phyloP scores from a whole-genome alignment of 2,797 vertebrate species.

The Phalloptychus januarius region DNA sequence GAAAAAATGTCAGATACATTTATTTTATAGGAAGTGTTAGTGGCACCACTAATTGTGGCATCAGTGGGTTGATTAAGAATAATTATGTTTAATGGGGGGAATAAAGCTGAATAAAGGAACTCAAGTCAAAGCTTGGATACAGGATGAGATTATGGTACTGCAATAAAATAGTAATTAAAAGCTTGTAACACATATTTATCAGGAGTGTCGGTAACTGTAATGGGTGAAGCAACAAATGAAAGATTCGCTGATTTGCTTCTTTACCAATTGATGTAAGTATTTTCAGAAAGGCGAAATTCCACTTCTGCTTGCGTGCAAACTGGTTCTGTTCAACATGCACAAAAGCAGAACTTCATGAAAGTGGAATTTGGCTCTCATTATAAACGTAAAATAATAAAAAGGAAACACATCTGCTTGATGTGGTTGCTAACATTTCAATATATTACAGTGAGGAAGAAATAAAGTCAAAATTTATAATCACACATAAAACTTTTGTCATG shows the following conservation, averaged over 20 bases:
- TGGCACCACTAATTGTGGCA: not conserved
- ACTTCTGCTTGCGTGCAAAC: not conserved
- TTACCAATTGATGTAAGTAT: not conserved
- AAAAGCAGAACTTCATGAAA: slow-evolving; percentile 3
- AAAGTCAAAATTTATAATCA: not conserved
- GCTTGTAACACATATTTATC: not conserved
- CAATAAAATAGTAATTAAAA: not conserved
- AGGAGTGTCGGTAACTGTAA: not conserved
- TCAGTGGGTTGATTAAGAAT: not conserved
- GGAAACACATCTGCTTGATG: not conserved
- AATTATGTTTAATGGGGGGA: no score
- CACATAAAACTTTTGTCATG: not conserved
- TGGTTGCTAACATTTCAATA: not conserved
- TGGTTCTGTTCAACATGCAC: not conserved
- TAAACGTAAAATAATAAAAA: not conserved
- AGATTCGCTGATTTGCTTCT: not conserved
- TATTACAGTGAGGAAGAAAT: not conserved
- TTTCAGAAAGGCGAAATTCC: not conserved
- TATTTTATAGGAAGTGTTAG: not conserved
- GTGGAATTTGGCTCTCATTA: not conserved
- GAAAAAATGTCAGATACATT: not conserved
- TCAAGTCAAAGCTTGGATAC: no score
- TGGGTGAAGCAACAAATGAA: not conserved
- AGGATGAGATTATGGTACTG: not conserved
- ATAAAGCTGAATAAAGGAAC: no score